phyloP scores from a whole-genome alignment of 1,140 invertebrate species.

The Mizuhopecten yessoensis region DNA sequence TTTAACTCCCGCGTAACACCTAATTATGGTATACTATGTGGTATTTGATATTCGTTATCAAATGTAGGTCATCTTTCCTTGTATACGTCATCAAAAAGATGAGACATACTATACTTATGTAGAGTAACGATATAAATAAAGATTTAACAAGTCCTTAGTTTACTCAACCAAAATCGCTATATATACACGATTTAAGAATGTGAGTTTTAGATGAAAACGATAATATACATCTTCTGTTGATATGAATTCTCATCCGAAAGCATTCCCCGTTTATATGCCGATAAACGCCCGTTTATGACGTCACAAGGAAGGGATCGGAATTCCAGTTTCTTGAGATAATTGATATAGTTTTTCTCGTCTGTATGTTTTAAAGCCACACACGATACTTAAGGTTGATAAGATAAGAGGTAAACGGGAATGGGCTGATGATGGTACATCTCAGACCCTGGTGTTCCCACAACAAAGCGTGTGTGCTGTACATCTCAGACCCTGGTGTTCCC shows the following conservation, averaged over 20 bases:
- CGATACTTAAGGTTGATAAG: not conserved
- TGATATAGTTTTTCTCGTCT: constrained; percentile 5
- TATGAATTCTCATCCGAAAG: not conserved
- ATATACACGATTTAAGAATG: not conserved
- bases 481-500: too few species aligned
- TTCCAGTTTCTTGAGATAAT: not conserved
- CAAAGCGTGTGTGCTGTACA: not conserved
- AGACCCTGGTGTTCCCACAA: not conserved
- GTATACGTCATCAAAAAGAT: not conserved
- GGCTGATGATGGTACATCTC: not conserved
- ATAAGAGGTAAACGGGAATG: not conserved
- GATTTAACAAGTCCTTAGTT: not conserved
- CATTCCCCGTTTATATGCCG: not conserved
- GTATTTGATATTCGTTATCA: too few species aligned
- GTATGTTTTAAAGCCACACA: not conserved
- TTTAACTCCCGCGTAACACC: too few species aligned
- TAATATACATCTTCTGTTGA: not conserved
- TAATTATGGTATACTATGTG: too few species aligned
- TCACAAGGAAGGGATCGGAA: not conserved
- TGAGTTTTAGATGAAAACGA: not conserved
- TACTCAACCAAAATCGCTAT: not conserved
- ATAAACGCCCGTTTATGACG: not conserved
- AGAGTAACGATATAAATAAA: not conserved
- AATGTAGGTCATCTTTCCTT: not conserved
- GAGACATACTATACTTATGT: not conserved